Evolutionary conservation across 2,888 invertebrate genomes (phyloP), one percentile per base, ranked within the genome.

Genomic region (Thyatira batis): DNA sequence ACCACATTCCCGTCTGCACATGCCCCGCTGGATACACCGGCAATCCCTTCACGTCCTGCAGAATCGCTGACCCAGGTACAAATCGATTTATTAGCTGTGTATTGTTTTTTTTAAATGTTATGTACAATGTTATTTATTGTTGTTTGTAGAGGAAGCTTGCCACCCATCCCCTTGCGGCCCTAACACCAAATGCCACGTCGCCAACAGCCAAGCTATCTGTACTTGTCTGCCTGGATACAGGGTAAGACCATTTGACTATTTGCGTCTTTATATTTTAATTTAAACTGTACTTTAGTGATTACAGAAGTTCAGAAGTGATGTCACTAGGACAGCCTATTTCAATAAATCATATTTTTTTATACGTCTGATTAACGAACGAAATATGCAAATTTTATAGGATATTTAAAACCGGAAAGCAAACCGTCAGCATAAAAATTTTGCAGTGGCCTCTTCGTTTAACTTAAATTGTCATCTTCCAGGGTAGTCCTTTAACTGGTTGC

Each of bases 131-230:
- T n/a, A 6, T 13, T 33, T 33, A 33, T 17, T 39, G 21, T 17
- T 63, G 3, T 66, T 76, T 70, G 39, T 84, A 97, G 97, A 96
- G 90, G 97, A 96, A 76, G 93, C 95, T 45, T 97, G 97, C 79
- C 95, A 95, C 73, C 97, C 96, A 11, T 96, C 94, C 59, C 97
- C 97, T 0, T 97, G 97, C 67, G 97, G 97, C 6, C 72, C 78
- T 43, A 97, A 97, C 84, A 97, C 97, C 0, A 94, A 95, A 51
- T 97, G 97, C 80, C 95, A 96, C 75, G 96, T 96, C 9, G 89
- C 95, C 45, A 95, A 95, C 78, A 94, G 94, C 64, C 94, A 95
- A 17, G 96, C 97, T 0, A 95, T 95, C 9, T 97, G 97, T 76
- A 95, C 95, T 50, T 97, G 97, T 70, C 84, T 95, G 49, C 94